Evolutionary conservation across 2,888 invertebrate species (phyloP).

Genomic region (Drosophila anceps): DNA sequence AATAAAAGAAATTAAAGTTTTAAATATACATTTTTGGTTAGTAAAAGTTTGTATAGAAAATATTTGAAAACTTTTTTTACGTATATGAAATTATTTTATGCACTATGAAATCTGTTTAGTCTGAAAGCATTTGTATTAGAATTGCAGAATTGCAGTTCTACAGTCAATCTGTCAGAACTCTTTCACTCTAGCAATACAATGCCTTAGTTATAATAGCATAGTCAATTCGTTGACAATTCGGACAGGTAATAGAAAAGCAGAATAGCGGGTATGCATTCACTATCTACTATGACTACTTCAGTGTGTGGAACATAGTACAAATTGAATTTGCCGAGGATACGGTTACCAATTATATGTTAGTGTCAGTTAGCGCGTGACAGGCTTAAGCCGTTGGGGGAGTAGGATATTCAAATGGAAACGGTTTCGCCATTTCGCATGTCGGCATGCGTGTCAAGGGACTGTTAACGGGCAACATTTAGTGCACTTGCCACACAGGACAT

Average conservation of each 20-base stretch:
- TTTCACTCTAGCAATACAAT: neutral
- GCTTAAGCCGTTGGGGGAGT: neutral
- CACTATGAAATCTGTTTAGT: neutral
- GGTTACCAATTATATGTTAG: slow-evolving; percentile 14
- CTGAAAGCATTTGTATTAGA: too few species aligned
- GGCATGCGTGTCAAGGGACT: slow-evolving; percentile 9
- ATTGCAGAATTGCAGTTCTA: too few species aligned
- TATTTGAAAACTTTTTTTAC: too few species aligned
- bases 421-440: slow-evolving; percentile 1
- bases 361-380: slow-evolving; percentile 27
- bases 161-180: slow-evolving; percentile 4
- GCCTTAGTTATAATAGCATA: neutral
- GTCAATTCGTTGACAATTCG: slow-evolving; percentile 1
- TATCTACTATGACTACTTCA: neutral
- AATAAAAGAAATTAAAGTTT: too few species aligned
- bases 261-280: neutral
- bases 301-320: neutral
- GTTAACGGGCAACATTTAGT: slow-evolving; percentile 10
- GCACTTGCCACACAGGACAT: neutral
- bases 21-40: too few species aligned
- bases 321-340: slow-evolving; percentile 5
- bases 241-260: slow-evolving; percentile 21
- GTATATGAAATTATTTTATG: too few species aligned
- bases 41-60: too few species aligned
- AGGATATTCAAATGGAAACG: neutral